Conservation (phyloP, 2,888 invertebrate genomes). For the Leptinotarsa peninsularis region DNA sequence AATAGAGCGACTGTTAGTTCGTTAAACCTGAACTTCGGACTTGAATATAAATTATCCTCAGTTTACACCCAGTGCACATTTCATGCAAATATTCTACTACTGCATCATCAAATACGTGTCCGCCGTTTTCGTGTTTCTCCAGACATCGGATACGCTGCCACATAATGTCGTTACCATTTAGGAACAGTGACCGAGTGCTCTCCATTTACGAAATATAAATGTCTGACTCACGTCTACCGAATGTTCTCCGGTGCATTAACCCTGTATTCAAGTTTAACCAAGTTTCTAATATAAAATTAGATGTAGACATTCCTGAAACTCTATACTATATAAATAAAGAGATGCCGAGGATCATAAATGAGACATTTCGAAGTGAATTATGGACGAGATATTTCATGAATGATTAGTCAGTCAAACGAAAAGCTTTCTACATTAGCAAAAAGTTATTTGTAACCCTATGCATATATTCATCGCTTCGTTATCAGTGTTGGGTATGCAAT, state of each 20-base stretch:
- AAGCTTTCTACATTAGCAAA: neutral
- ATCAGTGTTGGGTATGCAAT: conserved; percentile 10
- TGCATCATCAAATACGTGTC: neutral
- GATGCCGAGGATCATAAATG: conserved; percentile 19
- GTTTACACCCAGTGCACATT: neutral
- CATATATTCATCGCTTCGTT: neutral
- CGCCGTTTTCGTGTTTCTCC: neutral
- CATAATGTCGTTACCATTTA: conserved; percentile 17
- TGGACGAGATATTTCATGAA: neutral
- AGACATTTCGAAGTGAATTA: neutral
- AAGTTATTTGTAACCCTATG: neutral
- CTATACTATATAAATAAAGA: conserved; percentile 23
- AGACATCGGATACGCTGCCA: conserved; percentile 14
- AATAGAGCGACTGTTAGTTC: neutral
- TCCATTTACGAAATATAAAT: conserved; percentile 34
- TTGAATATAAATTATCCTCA: neutral
- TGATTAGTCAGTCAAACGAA: conserved; percentile 5
- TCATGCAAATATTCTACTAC: neutral
- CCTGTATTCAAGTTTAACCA: conserved; percentile 29
- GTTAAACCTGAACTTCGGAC: neutral
- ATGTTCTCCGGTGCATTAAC: conserved; percentile 37
- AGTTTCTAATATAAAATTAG: conserved; percentile 30
- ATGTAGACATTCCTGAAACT: conserved; percentile 22
- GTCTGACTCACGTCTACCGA: conserved; percentile 33
- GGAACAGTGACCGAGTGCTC: conserved; percentile 20